Evolutionary conservation across 2,113 vertebrate genomes (phyloP).

Genomic region (Apus apus): DNA sequence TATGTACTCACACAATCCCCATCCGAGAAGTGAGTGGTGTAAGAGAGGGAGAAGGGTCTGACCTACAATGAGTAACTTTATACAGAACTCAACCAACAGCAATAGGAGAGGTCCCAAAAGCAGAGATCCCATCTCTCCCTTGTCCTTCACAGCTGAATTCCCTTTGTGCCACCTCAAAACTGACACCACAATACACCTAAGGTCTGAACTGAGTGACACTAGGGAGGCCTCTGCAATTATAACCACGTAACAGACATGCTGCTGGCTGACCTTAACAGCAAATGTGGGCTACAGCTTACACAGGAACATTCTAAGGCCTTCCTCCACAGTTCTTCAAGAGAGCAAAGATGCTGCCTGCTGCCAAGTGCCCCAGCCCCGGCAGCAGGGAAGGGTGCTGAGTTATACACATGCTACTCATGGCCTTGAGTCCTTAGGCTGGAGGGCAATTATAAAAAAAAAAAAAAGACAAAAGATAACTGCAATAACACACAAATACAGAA

Average conservation of each 20-base stretch:
- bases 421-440: background rate
- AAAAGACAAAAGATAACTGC: background rate
- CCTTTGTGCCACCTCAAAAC: background rate
- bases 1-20: background rate
- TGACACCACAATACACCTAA: background rate
- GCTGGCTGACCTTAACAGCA: background rate
- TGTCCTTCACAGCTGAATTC: background rate
- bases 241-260: background rate
- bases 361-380: background rate
- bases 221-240: background rate
- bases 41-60: background rate
- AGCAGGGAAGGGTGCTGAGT: background rate
- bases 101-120: background rate
- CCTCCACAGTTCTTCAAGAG: background rate
- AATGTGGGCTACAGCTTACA: too few species aligned
- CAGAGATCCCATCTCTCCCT: background rate
- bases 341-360: background rate
- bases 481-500: background rate
- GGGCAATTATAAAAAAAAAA: background rate
- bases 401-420: rapidly evolving
- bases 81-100: background rate
- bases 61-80: background rate
- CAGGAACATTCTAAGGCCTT: background rate
- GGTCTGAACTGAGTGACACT: background rate
- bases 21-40: background rate